Conservation (phyloP, 2,888 invertebrate genomes). For the Rutpela maculata region DNA sequence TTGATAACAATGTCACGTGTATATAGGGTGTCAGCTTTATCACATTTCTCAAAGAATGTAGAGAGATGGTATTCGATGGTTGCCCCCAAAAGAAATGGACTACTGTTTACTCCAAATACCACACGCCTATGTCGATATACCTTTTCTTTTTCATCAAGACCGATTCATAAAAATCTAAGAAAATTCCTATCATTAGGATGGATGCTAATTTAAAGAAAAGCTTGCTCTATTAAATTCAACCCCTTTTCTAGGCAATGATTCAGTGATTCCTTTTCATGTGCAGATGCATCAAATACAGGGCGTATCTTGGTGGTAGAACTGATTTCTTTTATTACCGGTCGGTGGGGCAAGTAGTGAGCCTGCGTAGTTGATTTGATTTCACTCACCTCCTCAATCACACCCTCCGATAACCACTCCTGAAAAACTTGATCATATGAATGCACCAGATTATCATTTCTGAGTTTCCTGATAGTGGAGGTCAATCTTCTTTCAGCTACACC, state of each 20-base stretch:
- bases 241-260: slow-evolving; percentile 50
- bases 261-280: slow-evolving; percentile 48
- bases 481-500: slow-evolving; percentile 49
- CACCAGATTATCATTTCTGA: slow-evolving; percentile 36
- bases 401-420: slow-evolving; percentile 57
- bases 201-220: slow-evolving; percentile 49
- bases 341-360: slow-evolving; percentile 30
- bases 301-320: slow-evolving; percentile 42
- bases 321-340: slow-evolving; percentile 31
- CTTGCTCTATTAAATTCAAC: slow-evolving; percentile 46
- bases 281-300: slow-evolving; percentile 36
- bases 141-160: background rate
- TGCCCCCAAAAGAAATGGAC: slow-evolving; percentile 45
- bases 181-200: slow-evolving; percentile 37
- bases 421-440: slow-evolving; percentile 55
- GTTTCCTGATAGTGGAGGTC: slow-evolving; percentile 40
- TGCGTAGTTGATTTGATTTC: background rate
- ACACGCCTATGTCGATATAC: slow-evolving; percentile 35
- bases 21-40: slow-evolving; percentile 1
- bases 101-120: slow-evolving; percentile 45
- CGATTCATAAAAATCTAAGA: slow-evolving; percentile 41
- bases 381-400: slow-evolving; percentile 56
- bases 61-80: slow-evolving; percentile 38
- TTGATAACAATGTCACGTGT: slow-evolving; percentile 25
- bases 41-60: background rate